Conservation (phyloP, 2,113 vertebrate species). For the Coracopsis vasa region DNA sequence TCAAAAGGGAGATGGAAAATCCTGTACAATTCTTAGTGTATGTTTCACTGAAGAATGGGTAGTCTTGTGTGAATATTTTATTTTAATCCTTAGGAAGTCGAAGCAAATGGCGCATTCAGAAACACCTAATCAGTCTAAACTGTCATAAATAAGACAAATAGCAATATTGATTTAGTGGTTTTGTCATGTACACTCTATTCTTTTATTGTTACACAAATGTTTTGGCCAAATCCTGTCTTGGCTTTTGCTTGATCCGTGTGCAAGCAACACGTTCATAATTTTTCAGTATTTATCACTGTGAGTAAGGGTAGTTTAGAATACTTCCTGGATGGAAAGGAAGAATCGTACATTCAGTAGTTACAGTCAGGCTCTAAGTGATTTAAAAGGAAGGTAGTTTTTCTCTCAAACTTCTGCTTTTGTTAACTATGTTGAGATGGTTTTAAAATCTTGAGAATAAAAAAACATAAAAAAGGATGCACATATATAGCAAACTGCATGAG, state of each 20-base stretch:
- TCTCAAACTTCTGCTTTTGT: background rate
- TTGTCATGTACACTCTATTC: background rate
- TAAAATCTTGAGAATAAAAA: background rate
- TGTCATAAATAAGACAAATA: background rate
- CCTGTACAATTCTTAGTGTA: conserved; percentile 19
- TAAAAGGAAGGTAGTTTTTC: background rate
- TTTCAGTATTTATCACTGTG: background rate
- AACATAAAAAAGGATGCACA: background rate
- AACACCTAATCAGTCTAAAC: background rate
- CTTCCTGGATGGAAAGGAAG: background rate
- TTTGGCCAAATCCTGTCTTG: background rate
- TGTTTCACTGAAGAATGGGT: conserved; percentile 23
- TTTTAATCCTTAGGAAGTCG: conserved; percentile 17
- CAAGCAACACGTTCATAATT: background rate
- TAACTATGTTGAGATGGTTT: background rate
- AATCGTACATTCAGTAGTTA: background rate
- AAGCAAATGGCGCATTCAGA: background rate
- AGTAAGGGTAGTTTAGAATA: background rate
- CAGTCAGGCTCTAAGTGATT: background rate
- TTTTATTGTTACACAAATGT: background rate
- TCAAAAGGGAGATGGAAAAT: conserved; percentile 26
- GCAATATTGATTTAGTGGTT: background rate
- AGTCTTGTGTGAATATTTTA: conserved; percentile 27
- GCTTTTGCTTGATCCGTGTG: background rate
- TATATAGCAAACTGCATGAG: background rate